phyloP scores from a whole-genome alignment of 2,797 vertebrate species.

The Nannoperca obscura region DNA sequence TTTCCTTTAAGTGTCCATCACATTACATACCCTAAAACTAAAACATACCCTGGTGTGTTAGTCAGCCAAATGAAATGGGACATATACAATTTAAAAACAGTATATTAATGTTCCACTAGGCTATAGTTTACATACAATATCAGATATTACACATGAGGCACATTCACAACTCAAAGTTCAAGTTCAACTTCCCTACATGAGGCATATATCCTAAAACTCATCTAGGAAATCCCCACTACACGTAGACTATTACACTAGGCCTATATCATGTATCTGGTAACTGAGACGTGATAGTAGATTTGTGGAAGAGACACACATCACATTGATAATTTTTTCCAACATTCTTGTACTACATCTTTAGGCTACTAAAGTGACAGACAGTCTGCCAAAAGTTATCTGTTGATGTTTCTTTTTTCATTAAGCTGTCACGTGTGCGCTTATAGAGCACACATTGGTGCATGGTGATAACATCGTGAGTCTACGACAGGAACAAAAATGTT shows the following conservation, averaged over 20 bases:
- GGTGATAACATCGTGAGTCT: not conserved
- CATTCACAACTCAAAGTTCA: not conserved
- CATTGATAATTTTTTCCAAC: not conserved
- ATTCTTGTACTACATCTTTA: too few relatives aligned
- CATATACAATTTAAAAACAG: not conserved
- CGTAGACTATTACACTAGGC: not conserved
- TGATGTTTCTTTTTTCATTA: not conserved
- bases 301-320: not conserved
- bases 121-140: not conserved
- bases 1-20: not conserved
- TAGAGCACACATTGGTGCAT: not conserved
- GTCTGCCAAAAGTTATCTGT: not conserved
- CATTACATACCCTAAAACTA: not conserved
- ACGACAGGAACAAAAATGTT: too few relatives aligned
- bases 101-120: too few relatives aligned
- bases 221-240: not conserved
- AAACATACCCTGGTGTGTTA: too few relatives aligned
- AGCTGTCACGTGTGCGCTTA: not conserved
- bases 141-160: not conserved
- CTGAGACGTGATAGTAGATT: not conserved
- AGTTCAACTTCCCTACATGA: not conserved
- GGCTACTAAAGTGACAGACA: too few relatives aligned
- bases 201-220: not conserved
- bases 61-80: not conserved
- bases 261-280: accelerated